Conservation (phyloP, 2,113 vertebrate genomes). For the Paradoxurus hermaphroditus region DNA sequence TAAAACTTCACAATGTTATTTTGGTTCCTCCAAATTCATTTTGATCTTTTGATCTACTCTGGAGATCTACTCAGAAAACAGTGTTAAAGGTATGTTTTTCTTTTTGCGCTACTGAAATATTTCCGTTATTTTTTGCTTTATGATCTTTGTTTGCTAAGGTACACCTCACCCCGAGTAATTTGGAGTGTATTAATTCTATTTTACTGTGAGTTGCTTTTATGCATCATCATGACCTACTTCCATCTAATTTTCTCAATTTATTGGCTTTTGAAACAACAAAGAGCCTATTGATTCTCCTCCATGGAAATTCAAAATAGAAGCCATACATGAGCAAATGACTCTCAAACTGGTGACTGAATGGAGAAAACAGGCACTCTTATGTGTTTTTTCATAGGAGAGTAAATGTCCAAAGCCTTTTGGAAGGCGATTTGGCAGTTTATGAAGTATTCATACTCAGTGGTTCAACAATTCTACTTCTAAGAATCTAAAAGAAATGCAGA, state of each 20-base stretch:
- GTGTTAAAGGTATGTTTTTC: not conserved
- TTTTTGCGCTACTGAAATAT: not conserved
- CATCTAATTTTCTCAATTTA: not conserved
- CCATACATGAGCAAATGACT: not conserved
- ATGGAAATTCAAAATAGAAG: not conserved
- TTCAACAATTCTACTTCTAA: not conserved
- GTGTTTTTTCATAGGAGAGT: not conserved
- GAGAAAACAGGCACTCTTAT: not conserved
- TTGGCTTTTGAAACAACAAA: not conserved
- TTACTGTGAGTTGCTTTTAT: not conserved
- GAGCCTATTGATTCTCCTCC: not conserved
- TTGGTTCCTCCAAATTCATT: not conserved
- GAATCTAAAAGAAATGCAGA: not conserved
- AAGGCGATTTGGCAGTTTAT: not conserved
- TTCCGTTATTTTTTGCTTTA: not conserved
- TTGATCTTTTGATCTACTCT: not conserved
- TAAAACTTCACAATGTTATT: not conserved
- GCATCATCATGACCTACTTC: not conserved
- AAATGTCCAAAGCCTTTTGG: not conserved
- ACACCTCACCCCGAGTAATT: not conserved
- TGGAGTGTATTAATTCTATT: not conserved
- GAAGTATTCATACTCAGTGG: not conserved
- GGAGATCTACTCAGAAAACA: not conserved
- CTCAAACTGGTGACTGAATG: not conserved
- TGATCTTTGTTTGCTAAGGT: not conserved